Conservation (phyloP, 2,888 invertebrate species). For the Lasioglossum marginatum region DNA sequence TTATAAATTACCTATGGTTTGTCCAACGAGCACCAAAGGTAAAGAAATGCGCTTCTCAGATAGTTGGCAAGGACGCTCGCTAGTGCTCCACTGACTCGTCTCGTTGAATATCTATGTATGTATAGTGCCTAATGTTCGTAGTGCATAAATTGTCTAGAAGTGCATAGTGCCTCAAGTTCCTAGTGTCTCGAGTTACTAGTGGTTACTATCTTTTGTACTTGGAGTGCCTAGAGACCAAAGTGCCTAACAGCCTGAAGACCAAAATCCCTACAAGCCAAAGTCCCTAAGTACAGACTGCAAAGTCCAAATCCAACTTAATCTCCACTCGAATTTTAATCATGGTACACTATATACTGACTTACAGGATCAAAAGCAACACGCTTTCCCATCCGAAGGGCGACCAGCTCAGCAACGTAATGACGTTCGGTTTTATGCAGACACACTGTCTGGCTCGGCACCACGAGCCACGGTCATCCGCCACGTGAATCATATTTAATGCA, state of each 20-base stretch:
- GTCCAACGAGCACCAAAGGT: not conserved
- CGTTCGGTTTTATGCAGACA: constrained; percentile 22
- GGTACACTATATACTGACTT: not conserved
- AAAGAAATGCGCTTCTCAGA: too few relatives aligned
- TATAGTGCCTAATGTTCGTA: not conserved
- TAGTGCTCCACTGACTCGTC: too few relatives aligned
- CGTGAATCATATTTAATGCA: constrained; percentile 65
- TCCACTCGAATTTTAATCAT: not conserved
- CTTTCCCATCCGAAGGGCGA: constrained; percentile 13
- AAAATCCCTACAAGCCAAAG: not conserved
- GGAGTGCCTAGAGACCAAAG: not conserved
- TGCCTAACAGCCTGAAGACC: not conserved
- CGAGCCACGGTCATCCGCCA: constrained; percentile 37
- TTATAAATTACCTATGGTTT: not conserved
- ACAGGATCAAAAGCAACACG: not conserved
- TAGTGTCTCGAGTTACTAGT: too few relatives aligned
- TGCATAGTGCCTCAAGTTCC: not conserved
- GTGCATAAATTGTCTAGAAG: not conserved
- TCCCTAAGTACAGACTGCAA: not conserved
- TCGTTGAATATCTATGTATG: too few relatives aligned
- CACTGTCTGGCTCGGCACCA: constrained; percentile 24
- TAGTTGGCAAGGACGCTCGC: too few relatives aligned
- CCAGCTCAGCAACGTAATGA: constrained; percentile 28
- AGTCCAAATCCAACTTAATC: not conserved
- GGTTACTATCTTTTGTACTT: too few relatives aligned